Base-by-base conservation (phyloP, 2,113 vertebrate genomes). In the Hydropotes inermis region DNA sequence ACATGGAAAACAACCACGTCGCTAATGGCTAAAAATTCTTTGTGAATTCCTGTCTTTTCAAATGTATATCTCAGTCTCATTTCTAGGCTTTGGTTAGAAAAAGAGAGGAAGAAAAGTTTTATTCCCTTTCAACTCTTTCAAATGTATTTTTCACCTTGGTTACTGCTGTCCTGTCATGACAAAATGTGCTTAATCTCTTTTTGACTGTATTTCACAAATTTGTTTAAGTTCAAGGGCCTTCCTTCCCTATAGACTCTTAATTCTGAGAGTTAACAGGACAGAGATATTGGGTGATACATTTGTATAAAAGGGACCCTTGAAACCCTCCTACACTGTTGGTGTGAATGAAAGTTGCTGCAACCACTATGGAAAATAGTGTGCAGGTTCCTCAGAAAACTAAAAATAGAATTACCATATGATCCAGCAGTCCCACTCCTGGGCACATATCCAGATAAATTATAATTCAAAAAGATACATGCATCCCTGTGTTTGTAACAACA, bases 1-100 rank as follows among this genome's bases (percentile, higher is more conserved):
- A 19, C 13, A 0, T 1, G 23, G 27, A 45, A 39, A 50, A 81
- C 3, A 27, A 7, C 47, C 5, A 2, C 0, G 7, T 3, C 17
- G 0, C 50, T 13, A 5, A 54, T 30, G 70, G 54, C 50, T 30
- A 79, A 78, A 43, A 55, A 8, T 4, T 21, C 47, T 21, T 28
- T 4, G 13, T 0, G 5, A 14, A 30, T 17, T 17, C 60, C 47
- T 21, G 4, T 47, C 15, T 70, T 82, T 61, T 8, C 11, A 39
- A 30, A 19, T 9, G 23, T 23, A 3, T 14, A 36, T 17, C 23
- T 14, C 30, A 60, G 3, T 45, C 85, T 28, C 16, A 30, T 13
- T 7, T 16, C 36, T 2, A 17, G 4, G 3, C 52, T 60, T 7
- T 1, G 16, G 52, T 21, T 19, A 39, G 6, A 10, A 64, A 89